Percentiles rank a stretch among this genome's conserved stretches.
phyloP scores from a whole-genome alignment of 2,888 invertebrate genomes.

The Diplolepis rosae region DNA sequence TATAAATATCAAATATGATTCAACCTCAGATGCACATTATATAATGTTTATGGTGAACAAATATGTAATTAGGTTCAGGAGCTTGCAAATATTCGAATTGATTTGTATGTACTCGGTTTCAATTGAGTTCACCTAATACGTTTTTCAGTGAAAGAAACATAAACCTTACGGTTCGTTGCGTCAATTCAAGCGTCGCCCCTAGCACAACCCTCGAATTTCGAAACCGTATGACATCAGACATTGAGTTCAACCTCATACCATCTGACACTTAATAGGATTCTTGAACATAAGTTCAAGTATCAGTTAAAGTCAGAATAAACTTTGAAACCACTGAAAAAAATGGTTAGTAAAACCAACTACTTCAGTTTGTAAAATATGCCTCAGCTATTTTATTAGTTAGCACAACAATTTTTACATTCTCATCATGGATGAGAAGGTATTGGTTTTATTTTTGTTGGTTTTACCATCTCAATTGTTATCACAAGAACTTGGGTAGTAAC shows the following conservation, averaged over 20 bases:
- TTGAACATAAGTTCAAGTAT: constrained; percentile 22
- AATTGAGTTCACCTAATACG: constrained; percentile 23
- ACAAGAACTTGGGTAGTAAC: too few species aligned
- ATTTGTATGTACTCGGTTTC: constrained; percentile 4
- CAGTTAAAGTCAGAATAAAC: not conserved
- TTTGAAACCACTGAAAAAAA: too few species aligned
- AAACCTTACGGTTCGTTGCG: constrained; percentile 7
- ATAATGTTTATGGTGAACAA: not conserved
- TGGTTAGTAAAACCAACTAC: too few species aligned
- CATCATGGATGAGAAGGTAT: too few species aligned
- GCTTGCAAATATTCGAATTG: not conserved
- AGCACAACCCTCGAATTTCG: constrained; percentile 25
- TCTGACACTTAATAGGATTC: constrained; percentile 30
- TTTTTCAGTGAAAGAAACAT: constrained; percentile 23
- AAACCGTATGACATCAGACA: constrained; percentile 29
- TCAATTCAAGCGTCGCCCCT: not conserved
- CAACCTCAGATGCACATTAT: not conserved
- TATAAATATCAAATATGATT: not conserved
- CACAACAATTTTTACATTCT: too few species aligned
- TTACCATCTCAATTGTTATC: too few species aligned
- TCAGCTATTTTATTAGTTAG: too few species aligned
- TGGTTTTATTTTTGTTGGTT: too few species aligned
- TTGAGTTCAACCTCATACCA: constrained; percentile 23
- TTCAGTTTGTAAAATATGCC: too few species aligned
- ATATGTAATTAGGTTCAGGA: constrained; percentile 18